phyloP scores from a whole-genome alignment of 2,797 vertebrate genomes.

The Eidolon dupreanum region DNA sequence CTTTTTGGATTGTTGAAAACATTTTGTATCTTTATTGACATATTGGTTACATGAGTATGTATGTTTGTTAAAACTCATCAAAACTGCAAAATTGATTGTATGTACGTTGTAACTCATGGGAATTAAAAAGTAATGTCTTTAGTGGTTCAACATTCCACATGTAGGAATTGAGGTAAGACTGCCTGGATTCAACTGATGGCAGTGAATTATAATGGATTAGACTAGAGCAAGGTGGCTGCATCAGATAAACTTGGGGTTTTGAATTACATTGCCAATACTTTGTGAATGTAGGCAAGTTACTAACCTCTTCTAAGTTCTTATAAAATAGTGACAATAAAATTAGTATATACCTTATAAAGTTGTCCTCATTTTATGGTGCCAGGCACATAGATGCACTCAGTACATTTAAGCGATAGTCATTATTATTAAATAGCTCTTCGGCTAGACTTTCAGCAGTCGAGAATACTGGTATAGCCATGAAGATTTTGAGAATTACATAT shows the following conservation, averaged over 20 bases:
- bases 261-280: neutral
- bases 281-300: constrained; percentile 29
- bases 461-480: constrained; percentile 32
- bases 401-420: constrained; percentile 6
- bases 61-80: neutral
- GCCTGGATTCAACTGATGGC: neutral
- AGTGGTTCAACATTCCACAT: neutral
- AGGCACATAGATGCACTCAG: neutral
- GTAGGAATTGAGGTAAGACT: neutral
- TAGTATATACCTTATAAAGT: neutral
- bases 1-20: neutral
- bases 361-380: neutral
- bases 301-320: neutral
- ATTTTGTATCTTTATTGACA: neutral
- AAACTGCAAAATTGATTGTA: neutral
- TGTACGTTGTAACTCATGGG: neutral
- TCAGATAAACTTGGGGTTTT: neutral
- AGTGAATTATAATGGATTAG: neutral
- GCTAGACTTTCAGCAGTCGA: constrained; percentile 10
- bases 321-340: constrained; percentile 49
- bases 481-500: constrained; percentile 58
- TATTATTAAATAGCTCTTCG: constrained; percentile 57
- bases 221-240: neutral
- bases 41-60: neutral
- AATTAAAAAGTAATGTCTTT: neutral